Percentiles rank a stretch among this genome's conserved stretches.
Evolutionary conservation across 2,888 invertebrate genomes (phyloP).

Genomic region (Metallyticus violacea): DNA sequence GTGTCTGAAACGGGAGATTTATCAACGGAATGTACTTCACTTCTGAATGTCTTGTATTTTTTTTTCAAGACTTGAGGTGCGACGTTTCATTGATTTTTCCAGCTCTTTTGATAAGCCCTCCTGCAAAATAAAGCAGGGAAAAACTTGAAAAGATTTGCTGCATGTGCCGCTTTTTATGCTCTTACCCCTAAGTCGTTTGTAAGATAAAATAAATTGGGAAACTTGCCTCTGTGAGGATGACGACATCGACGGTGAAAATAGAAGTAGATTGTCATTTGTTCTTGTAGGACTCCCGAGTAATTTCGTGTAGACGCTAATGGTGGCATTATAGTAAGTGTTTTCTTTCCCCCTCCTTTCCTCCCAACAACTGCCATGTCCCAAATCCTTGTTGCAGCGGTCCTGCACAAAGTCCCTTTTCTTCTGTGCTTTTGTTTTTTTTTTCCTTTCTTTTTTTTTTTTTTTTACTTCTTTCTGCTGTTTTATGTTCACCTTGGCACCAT

Average conservation of each 20-base stretch:
- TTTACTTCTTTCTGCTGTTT: background rate
- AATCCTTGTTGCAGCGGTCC: background rate
- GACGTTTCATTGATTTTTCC: background rate
- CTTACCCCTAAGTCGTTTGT: background rate
- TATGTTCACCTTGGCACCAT: background rate
- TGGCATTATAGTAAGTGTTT: background rate
- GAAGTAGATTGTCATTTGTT: background rate
- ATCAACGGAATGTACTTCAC: background rate
- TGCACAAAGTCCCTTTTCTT: background rate
- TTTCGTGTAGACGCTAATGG: slow-evolving; percentile 12
- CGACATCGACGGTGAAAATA: background rate
- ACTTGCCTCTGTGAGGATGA: background rate
- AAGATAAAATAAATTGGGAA: background rate
- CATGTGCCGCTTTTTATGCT: background rate
- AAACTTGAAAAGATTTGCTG: background rate
- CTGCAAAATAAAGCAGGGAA: background rate
- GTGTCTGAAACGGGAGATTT: too few relatives aligned
- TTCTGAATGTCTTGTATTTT: background rate
- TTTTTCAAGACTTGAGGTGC: background rate
- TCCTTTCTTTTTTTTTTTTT: background rate
- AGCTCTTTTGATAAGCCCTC: background rate
- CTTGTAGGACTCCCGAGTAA: background rate
- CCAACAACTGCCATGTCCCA: background rate
- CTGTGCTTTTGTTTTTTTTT: background rate
- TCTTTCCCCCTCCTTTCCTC: background rate